Evolutionary conservation across 1,140 invertebrate genomes (phyloP).

Genomic region (Macrotrachela quadricornifera): DNA sequence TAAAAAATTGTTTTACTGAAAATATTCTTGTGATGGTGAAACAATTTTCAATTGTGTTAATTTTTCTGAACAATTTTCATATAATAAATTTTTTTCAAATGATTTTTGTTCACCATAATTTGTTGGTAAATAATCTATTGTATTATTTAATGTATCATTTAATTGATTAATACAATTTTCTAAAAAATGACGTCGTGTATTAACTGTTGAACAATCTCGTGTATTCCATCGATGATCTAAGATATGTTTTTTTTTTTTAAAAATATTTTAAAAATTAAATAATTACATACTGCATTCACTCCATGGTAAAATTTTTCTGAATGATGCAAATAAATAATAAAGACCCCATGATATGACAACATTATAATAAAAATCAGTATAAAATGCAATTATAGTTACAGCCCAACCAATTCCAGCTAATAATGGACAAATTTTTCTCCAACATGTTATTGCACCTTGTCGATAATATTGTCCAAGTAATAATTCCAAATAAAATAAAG

Average conservation of each 20-base stretch:
- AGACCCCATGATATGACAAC: constrained; percentile 91
- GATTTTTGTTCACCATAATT: no score
- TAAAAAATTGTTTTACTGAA: no score
- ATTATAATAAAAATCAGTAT: constrained; percentile 96
- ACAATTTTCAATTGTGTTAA: no score
- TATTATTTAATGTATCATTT: no score
- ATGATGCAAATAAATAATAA: constrained; percentile 52
- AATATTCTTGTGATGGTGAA: no score
- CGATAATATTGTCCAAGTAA: constrained; percentile 33
- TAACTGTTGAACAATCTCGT: constrained; percentile 8
- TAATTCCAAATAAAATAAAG: constrained; percentile 34
- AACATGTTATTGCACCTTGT: constrained; percentile 29
- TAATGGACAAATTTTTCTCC: constrained; percentile 80
- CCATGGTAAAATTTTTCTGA: constrained; percentile 52
- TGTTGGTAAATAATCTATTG: no score
- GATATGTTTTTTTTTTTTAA: constrained; percentile 33
- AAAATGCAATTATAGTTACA: constrained; percentile 79
- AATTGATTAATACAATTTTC: no score
- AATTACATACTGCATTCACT: constrained; percentile 54
- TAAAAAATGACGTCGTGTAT: no score
- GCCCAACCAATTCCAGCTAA: constrained; percentile 80
- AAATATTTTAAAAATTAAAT: constrained; percentile 20
- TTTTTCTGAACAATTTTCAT: no score
- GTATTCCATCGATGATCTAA: constrained; percentile 28
- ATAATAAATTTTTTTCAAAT: no score